Evolutionary conservation across 2,888 invertebrate species (phyloP).

Genomic region (Platycnemis pennipes): DNA sequence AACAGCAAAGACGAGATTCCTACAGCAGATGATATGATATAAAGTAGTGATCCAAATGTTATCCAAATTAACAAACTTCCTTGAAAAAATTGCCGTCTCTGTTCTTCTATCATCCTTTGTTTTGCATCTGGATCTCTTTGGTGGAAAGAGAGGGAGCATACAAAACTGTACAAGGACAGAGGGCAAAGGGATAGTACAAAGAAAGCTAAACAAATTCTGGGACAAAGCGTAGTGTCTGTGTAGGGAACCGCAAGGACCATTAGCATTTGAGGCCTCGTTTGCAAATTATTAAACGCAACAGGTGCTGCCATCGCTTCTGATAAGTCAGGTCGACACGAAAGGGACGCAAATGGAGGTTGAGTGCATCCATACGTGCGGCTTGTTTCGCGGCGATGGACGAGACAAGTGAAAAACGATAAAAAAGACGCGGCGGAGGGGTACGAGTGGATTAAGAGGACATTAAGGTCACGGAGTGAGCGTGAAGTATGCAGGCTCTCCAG

Average conservation of each 20-base stretch:
- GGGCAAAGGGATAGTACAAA: background rate
- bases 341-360: background rate
- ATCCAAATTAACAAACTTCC: no score
- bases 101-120: no score
- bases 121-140: no score
- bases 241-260: background rate
- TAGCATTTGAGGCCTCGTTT: slow-evolving; percentile 53
- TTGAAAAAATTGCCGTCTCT: no score
- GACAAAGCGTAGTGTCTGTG: background rate
- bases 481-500: background rate
- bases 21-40: no score
- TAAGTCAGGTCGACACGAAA: slow-evolving; percentile 29
- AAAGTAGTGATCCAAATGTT: no score
- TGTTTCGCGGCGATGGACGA: slow-evolving; percentile 16
- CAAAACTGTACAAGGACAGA: background rate
- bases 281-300: slow-evolving; percentile 58
- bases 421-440: background rate
- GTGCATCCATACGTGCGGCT: slow-evolving; percentile 27
- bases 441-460: slow-evolving; percentile 8
- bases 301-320: slow-evolving; percentile 39
- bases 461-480: slow-evolving; percentile 13
- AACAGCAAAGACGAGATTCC: no score
- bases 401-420: background rate
- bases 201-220: no score
- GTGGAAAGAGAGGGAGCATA: no score